These are phyloP conservation scores for Dermochelys coriacea DNA, from an alignment of 2,797 vertebrate genomes.

Conservation along the genomic window DNA sequence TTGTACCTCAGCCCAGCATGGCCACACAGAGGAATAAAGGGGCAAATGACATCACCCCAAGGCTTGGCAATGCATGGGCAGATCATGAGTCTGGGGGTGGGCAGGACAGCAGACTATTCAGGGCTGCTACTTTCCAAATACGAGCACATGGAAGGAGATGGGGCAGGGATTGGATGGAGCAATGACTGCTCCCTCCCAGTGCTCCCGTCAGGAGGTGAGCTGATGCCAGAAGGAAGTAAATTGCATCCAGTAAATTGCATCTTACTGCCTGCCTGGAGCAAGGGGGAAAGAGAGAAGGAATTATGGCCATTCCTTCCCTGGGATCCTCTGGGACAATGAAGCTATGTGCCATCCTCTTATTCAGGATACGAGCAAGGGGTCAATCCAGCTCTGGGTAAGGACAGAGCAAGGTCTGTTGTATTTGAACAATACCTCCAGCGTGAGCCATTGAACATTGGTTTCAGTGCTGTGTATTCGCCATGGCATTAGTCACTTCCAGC, in stretches of 20 bases:
- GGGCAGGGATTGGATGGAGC: not conserved
- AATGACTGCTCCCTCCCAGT: not conserved
- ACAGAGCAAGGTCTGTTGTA: no score
- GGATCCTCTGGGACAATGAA: not conserved
- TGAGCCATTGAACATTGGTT: no score
- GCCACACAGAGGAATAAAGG: not conserved
- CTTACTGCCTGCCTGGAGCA: not conserved
- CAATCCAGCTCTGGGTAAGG: no score
- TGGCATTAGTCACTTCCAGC: no score
- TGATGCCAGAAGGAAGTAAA: not conserved
- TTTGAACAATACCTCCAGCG: not conserved
- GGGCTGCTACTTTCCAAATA: not conserved
- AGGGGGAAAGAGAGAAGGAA: no score
- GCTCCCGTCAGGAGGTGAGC: not conserved
- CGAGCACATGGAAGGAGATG: rapidly evolving
- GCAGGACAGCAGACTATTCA: not conserved
- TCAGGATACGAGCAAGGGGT: no score
- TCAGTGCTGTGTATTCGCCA: no score
- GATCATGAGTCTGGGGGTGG: not conserved
- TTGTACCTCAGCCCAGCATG: not conserved
- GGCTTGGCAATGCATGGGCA: not conserved
- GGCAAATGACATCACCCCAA: no score
- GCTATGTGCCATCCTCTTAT: not conserved
- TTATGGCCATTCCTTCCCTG: not conserved
- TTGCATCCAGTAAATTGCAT: no score